These are phyloP conservation scores for Rhineura floridana DNA, from an alignment of 2,113 vertebrate genomes.

Conservation along the genomic window DNA sequence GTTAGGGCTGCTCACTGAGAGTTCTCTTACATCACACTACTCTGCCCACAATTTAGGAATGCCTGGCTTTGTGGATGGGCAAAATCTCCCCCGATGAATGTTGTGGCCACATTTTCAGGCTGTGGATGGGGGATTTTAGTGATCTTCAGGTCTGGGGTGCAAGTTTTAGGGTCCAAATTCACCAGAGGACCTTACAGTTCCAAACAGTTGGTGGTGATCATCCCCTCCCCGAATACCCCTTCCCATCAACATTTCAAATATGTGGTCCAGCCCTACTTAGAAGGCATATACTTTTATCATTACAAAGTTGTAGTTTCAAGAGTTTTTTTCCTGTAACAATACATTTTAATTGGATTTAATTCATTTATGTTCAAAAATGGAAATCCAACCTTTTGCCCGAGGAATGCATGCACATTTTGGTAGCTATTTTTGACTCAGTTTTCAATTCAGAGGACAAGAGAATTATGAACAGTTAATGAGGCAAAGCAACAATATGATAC, in stretches of 20 bases:
- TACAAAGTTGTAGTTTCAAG: not conserved
- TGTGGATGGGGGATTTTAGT: too few relatives aligned
- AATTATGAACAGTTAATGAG: not conserved
- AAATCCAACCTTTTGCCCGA: too few relatives aligned
- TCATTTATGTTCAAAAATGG: not conserved
- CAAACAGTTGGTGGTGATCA: not conserved
- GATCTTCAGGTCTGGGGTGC: not conserved
- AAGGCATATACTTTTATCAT: too few relatives aligned
- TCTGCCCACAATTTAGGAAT: not conserved
- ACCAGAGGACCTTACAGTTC: not conserved
- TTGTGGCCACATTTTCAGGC: too few relatives aligned
- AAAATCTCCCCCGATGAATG: too few relatives aligned
- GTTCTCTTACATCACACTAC: not conserved
- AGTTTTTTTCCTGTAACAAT: not conserved
- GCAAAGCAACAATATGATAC: not conserved
- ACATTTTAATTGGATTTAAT: conserved; percentile 10
- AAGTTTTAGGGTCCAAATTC: not conserved
- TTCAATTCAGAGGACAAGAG: not conserved
- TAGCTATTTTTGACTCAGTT: not conserved
- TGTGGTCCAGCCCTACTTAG: not conserved
- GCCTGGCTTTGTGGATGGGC: too few relatives aligned
- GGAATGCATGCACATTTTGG: not conserved
- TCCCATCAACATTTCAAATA: not conserved
- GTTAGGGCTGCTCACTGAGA: not conserved
- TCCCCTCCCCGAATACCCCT: not conserved